Base-by-base conservation (phyloP, 2,888 invertebrate genomes). In the Lamproptera curius region DNA sequence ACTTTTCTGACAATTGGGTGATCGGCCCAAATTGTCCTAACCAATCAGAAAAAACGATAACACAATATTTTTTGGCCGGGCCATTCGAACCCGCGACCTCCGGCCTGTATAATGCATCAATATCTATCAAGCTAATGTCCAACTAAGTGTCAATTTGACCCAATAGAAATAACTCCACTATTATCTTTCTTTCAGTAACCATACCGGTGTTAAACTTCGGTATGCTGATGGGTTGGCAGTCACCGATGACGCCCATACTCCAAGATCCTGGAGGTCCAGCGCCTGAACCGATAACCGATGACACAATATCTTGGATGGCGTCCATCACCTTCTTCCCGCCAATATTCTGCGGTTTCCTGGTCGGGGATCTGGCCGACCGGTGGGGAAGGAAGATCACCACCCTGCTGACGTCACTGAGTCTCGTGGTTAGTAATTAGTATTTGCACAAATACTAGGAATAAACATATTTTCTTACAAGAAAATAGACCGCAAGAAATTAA, bases 161-260 rank as follows among this genome's bases (percentile, higher is more conserved):
- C n/a, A n/a, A n/a, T n/a, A n/a, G n/a, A n/a, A n/a, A n/a, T n/a
- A n/a, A n/a, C n/a, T n/a, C n/a, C n/a, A n/a, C n/a, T n/a, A n/a
- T n/a, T n/a, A n/a, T 34, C 26, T 28, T 5, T 14, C 33, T 45
- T 48, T 1, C 77, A 91, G 90, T 88, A 1, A 89, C 89, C 33
- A 73, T 90, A 44, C 87, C 89, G 11, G 85, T 89, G 6, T 66
- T 90, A 43, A 89, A 87, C 65, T 85, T 90, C 67, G 90, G 90
- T 1, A 88, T 88, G 73, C 74, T 89, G 50, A 80, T 89, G 65
- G 90, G 90, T 1, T 91, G 90, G 89, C 85, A 89, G 56, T 90
- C 91, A 0, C 90, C 90, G 1, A 89, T 89, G 74, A 82, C 89
- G 1, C 85, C 88, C 0, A 70, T 89, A 20, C 78, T 90, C 9